Percentiles rank a stretch among this genome's conserved stretches.
Evolutionary conservation across 2,888 invertebrate species (phyloP).

Genomic region (Ligdia adustata): DNA sequence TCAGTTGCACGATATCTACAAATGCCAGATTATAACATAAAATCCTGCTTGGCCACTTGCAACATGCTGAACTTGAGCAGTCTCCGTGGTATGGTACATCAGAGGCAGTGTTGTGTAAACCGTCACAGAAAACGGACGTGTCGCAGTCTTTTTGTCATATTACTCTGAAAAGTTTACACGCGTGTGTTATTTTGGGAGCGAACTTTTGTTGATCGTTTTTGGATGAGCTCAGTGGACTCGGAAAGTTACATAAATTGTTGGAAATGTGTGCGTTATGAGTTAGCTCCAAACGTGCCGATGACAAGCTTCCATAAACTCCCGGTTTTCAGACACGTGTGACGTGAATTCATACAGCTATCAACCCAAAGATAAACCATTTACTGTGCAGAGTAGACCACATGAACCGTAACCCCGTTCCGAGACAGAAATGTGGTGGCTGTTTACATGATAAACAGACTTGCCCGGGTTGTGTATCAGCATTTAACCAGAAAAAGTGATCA

Average conservation of each 20-base stretch:
- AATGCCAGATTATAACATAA: slow-evolving; percentile 34
- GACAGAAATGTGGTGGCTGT: slow-evolving; percentile 49
- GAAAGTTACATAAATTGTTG: slow-evolving; percentile 66
- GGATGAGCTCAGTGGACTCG: slow-evolving; percentile 52
- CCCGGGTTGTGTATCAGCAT: slow-evolving; percentile 46
- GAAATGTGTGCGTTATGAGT: slow-evolving; percentile 31
- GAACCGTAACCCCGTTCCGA: slow-evolving; percentile 52
- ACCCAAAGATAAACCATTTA: slow-evolving; percentile 47
- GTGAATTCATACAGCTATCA: slow-evolving; percentile 38
- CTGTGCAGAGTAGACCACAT: slow-evolving; percentile 45
- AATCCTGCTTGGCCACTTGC: slow-evolving; percentile 37
- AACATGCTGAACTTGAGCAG: slow-evolving; percentile 34
- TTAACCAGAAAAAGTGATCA: slow-evolving; percentile 36
- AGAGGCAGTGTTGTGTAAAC: slow-evolving; percentile 60
- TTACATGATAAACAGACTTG: slow-evolving; percentile 52
- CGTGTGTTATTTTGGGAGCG: slow-evolving; percentile 67
- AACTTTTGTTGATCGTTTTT: slow-evolving; percentile 64
- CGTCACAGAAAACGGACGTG: slow-evolving; percentile 56
- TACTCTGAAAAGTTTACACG: slow-evolving; percentile 58
- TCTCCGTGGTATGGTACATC: slow-evolving; percentile 36
- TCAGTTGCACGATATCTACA: slow-evolving; percentile 29
- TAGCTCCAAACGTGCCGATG: slow-evolving; percentile 13
- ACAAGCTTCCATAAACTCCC: slow-evolving; percentile 17
- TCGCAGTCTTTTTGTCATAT: slow-evolving; percentile 39
- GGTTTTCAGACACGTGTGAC: slow-evolving; percentile 25